A percentile compares a stretch with the other conserved stretches of the same genome.
Conservation (phyloP, 1,140 invertebrate genomes). For the Halesus radiatus region DNA sequence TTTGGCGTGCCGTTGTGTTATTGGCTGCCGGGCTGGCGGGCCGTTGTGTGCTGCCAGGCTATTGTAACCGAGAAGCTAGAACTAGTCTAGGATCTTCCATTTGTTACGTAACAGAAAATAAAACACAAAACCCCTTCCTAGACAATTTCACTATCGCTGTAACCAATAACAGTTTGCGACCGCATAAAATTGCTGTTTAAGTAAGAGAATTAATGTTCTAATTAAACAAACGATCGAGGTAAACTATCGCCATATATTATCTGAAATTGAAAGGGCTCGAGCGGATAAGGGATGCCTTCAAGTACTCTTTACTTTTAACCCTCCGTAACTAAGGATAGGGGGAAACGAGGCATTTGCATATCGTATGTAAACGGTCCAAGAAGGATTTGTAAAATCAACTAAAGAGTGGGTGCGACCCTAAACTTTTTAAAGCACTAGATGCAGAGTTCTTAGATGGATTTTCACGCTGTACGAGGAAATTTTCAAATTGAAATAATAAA, state of each 20-base stretch:
- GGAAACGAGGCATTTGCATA: conserved; percentile 56
- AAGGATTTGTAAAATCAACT: conserved; percentile 59
- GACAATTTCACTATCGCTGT: no score
- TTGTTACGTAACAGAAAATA: no score
- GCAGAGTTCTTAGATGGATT: conserved; percentile 44
- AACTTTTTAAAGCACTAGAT: conserved; percentile 33
- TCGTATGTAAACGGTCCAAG: conserved; percentile 55
- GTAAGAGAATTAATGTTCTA: conserved; percentile 54
- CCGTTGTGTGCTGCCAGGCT: no score
- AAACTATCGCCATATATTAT: conserved; percentile 56
- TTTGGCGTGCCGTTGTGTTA: no score
- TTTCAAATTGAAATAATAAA: conserved; percentile 21
- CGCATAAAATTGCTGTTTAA: conserved; percentile 53
- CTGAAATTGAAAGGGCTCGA: conserved; percentile 44
- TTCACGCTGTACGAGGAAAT: conserved; percentile 30
- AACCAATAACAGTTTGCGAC: neutral
- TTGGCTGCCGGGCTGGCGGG: no score
- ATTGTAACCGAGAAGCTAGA: no score
- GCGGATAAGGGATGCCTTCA: conserved; percentile 14
- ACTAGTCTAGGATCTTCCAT: no score
- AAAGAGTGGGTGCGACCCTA: conserved; percentile 36
- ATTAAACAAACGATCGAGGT: conserved; percentile 54
- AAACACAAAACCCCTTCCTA: no score
- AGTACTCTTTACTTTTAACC: conserved; percentile 54
- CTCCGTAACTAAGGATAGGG: conserved; percentile 33